These are phyloP conservation scores for Dorcus hopei DNA, from an alignment of 2,888 invertebrate species.

Conservation along the genomic window DNA sequence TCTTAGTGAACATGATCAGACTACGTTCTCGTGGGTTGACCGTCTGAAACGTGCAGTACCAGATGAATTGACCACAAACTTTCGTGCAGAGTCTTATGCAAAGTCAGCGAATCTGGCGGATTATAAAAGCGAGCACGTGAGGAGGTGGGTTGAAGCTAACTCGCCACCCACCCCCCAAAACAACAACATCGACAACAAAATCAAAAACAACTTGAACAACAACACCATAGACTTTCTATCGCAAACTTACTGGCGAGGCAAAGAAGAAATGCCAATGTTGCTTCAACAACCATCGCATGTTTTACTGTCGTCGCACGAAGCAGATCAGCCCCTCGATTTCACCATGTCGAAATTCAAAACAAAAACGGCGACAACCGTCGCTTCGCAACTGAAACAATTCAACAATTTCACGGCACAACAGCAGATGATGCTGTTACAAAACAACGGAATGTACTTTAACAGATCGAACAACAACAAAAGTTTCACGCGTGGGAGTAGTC, in stretches of 20 bases:
- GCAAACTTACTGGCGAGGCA: slow-evolving; percentile 39
- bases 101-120: slow-evolving; percentile 57
- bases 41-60: not conserved
- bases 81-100: slow-evolving; percentile 15
- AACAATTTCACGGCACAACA: slow-evolving; percentile 41
- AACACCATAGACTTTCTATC: slow-evolving; percentile 53
- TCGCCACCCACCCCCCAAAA: slow-evolving; percentile 53
- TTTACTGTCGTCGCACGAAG: slow-evolving; percentile 49
- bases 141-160: slow-evolving; percentile 59
- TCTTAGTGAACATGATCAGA: slow-evolving; percentile 1
- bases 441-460: slow-evolving; percentile 46
- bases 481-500: slow-evolving; percentile 43
- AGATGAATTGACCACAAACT: not conserved
- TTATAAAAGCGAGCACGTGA: slow-evolving; percentile 57
- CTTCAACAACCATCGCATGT: slow-evolving; percentile 53
- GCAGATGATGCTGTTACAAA: slow-evolving; percentile 47
- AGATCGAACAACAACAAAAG: slow-evolving; percentile 44
- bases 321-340: slow-evolving; percentile 70
- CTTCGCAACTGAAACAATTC: slow-evolving; percentile 45
- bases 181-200: slow-evolving; percentile 40
- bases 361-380: slow-evolving; percentile 41
- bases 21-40: not conserved
- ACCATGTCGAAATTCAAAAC: slow-evolving; percentile 62
- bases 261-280: slow-evolving; percentile 60
- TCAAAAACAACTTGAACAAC: slow-evolving; percentile 52